Base-by-base conservation (phyloP, 2,888 invertebrate species). In the Agonum fuliginosum region DNA sequence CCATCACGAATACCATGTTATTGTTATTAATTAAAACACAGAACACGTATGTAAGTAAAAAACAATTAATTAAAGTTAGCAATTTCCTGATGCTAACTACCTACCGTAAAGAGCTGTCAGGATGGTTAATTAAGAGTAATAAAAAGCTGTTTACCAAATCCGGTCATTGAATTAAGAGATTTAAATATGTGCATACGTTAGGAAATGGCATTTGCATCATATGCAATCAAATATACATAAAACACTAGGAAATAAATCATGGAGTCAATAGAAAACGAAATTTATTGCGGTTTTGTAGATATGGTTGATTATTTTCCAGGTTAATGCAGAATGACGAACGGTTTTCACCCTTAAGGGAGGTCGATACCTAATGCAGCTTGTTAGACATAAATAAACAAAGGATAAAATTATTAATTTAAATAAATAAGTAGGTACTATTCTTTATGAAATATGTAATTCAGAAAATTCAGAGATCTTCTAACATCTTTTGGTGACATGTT, bases 131-230 rank as follows among this genome's bases (percentile, higher is more conserved):
- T 51, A 72, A 12, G 30, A 24, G 48, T 19, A 48, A 71, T 71
- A 71, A 71, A 71, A 71, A 46, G 14, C 34, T 19, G 65, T 48
- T 71, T 46, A 51, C 71, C 71, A 71, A 71, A 71, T 71, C 71
- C 71, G 51, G 51, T 27, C 46, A 8, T 48, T 17, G 4, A 51
- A 51, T 14, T 17, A 46, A 46, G n/a, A 17, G 30, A 34, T 62
- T 62, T 20, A 30, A 30, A 62, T 62, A n/a, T n/a, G n/a, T n/a
- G 27, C 27, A 62, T 30, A 62, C 30, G 58, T 62, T 62, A 27
- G 58, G 27, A 62, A 62, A 62, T 62, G 30, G 8, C n/a, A 22
- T 12, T 62, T 62, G 58, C 58, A 62, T 19, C 58, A 62, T 3
- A 17, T 27, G 58, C 30, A 17, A 30, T 62, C 27, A 62, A 62